Conservation (phyloP, 2,797 vertebrate genomes). For the Arctocebus calabarensis region DNA sequence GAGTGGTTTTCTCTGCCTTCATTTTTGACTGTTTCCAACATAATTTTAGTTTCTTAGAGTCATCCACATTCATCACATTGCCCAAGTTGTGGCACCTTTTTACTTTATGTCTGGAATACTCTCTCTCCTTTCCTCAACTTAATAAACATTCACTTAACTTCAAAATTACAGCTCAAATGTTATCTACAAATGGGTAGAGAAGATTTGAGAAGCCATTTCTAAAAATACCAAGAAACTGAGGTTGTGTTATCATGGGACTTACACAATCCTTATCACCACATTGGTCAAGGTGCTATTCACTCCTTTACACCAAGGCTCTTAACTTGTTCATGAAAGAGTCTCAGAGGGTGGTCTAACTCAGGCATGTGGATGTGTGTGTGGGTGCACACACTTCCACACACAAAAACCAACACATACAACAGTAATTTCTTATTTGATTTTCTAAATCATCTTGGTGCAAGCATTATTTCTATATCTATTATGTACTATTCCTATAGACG, state of each 20-base stretch:
- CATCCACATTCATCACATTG: too few species aligned
- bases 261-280: neutral
- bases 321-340: neutral
- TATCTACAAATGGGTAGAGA: neutral
- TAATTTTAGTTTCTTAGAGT: neutral
- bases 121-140: neutral
- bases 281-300: neutral
- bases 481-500: neutral
- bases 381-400: neutral
- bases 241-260: neutral
- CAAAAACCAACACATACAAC: neutral
- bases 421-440: neutral
- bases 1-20: neutral
- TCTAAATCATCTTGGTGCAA: neutral
- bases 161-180: neutral
- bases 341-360: neutral
- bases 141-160: neutral
- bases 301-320: neutral
- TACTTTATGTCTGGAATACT: neutral
- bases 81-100: neutral
- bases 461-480: neutral
- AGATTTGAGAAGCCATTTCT: neutral
- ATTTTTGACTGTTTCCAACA: neutral
- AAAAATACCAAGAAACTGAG: neutral
- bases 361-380: fast-evolving